Conservation (phyloP, 2,888 invertebrate genomes). For the Celastrina argiolus region DNA sequence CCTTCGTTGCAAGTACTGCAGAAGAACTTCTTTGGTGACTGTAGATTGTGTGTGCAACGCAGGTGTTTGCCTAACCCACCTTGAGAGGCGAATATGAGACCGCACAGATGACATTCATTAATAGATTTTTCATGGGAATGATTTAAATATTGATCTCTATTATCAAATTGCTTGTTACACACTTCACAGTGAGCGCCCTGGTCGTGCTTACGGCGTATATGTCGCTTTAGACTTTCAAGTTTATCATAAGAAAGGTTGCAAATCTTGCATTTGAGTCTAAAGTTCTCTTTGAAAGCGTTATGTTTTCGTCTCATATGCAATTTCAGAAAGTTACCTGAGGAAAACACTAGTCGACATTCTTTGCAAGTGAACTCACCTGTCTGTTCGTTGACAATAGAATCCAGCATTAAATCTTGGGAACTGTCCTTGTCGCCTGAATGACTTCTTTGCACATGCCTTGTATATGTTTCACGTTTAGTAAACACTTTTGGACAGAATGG, state of each 20-base stretch:
- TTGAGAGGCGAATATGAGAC: conserved; percentile 59
- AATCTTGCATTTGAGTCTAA: conserved; percentile 61
- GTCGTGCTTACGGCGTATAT: conserved; percentile 63
- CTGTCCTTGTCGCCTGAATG: conserved; percentile 49
- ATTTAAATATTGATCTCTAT: conserved; percentile 52
- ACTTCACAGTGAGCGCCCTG: conserved; percentile 56
- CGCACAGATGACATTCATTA: conserved; percentile 61
- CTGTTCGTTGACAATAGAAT: conserved; percentile 45
- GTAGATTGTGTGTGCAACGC: conserved; percentile 60
- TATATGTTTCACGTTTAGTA: conserved; percentile 61
- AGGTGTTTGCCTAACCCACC: conserved; percentile 63
- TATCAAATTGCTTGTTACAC: conserved; percentile 62
- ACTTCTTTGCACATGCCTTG: conserved; percentile 64
- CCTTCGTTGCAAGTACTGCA: conserved; percentile 63
- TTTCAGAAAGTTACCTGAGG: conserved; percentile 58
- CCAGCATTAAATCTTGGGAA: conserved; percentile 39
- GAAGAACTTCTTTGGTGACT: conserved; percentile 54
- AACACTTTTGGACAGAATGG: conserved; percentile 64
- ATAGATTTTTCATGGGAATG: conserved; percentile 59
- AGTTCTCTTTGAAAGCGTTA: conserved; percentile 58
- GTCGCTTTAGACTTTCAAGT: conserved; percentile 66
- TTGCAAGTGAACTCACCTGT: conserved; percentile 62
- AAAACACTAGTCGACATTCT: conserved; percentile 62
- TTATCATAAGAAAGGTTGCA: conserved; percentile 69
- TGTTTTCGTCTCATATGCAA: conserved; percentile 68